Evolutionary conservation across 2,888 invertebrate genomes (phyloP), one percentile per base, ranked within the genome.

Genomic region (Saturnia japonica): DNA sequence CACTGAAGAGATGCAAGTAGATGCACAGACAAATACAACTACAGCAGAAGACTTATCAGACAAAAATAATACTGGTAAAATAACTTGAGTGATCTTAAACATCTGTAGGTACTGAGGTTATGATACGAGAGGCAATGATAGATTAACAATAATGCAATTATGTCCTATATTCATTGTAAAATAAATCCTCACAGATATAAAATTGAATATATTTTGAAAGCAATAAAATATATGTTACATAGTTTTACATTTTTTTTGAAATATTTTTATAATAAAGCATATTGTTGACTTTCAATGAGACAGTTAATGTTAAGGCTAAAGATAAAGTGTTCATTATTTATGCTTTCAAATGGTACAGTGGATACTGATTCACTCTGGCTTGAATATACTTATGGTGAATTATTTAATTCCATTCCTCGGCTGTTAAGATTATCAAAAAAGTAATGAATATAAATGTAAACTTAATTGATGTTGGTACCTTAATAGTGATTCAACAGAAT

Each of bases 1-100:
- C 9, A 84, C 74, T 82, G 93, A 94, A 72, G 93, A 93, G 68
- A 93, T 94, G 92, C 93, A 93, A 82, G 82, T 93, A 78, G 94
- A 94, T 73, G 84, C 80, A 71, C 92, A 91, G 73, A 84, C 89
- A 43, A 69, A 69, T 42, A 40, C 72, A 69, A 86, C 90, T 42
- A 85, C 89, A 74, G 88, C 85, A 72, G 94, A 94, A 82, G 94
- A 94, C 80, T 88, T 91, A 72, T 88, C 92, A 77, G 94, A 94
- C 68, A 94, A 90, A 86, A 89, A 80, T 77, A 88, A 73, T 82
- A 79, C 89, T 73, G 87, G 89, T 90, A 75, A 70, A 64, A 40
- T 19, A 12, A 22, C 40, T 64, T 45, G 25, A 14, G 14, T 14
- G 7, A 28, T 57, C 4, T 60, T 28, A 28, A 14, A 60, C 28